Percentiles rank a stretch among this genome's conserved stretches.
Evolutionary conservation across 2,113 vertebrate species (phyloP).

Genomic region (Poecilia latipinna): DNA sequence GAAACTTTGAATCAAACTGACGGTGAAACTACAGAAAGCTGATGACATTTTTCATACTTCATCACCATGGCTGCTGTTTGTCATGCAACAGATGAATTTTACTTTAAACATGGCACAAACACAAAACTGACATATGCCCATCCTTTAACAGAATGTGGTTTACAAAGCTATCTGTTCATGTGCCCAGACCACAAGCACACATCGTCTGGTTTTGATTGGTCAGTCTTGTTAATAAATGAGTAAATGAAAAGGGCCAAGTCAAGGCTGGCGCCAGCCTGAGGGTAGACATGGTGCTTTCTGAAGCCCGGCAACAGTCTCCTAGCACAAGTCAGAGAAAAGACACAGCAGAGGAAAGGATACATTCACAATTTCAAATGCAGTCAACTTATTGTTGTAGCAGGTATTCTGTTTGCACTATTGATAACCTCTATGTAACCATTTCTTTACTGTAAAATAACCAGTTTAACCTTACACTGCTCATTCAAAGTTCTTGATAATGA

Average conservation of each 20-base stretch:
- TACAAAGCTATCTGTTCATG: slow-evolving; percentile 47
- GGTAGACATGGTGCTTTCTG: not conserved
- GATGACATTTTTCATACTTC: slow-evolving; percentile 47
- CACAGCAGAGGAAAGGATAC: slow-evolving; percentile 1
- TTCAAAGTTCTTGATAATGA: not conserved
- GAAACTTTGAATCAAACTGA: no score
- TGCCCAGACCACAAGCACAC: slow-evolving; percentile 26
- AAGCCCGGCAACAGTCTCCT: slow-evolving; percentile 45
- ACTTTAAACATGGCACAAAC: slow-evolving; percentile 56
- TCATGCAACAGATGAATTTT: slow-evolving; percentile 53
- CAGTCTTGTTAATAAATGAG: slow-evolving; percentile 73
- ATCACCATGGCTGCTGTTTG: slow-evolving; percentile 48
- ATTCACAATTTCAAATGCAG: not conserved
- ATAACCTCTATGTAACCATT: not conserved
- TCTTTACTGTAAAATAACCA: not conserved
- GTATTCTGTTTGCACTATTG: not conserved
- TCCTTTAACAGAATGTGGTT: slow-evolving; percentile 40
- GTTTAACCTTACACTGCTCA: not conserved
- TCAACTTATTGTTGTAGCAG: not conserved
- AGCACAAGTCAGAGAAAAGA: slow-evolving; percentile 18
- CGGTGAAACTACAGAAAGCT: not conserved
- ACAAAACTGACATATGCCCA: slow-evolving; percentile 37
- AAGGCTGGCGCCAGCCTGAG: slow-evolving; percentile 40
- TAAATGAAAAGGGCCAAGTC: slow-evolving; percentile 60
- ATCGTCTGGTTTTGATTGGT: slow-evolving; percentile 61